Percentiles rank a stretch among this genome's conserved stretches.
phyloP scores from a whole-genome alignment of 2,797 vertebrate species.

The Nyctalus aviator region DNA sequence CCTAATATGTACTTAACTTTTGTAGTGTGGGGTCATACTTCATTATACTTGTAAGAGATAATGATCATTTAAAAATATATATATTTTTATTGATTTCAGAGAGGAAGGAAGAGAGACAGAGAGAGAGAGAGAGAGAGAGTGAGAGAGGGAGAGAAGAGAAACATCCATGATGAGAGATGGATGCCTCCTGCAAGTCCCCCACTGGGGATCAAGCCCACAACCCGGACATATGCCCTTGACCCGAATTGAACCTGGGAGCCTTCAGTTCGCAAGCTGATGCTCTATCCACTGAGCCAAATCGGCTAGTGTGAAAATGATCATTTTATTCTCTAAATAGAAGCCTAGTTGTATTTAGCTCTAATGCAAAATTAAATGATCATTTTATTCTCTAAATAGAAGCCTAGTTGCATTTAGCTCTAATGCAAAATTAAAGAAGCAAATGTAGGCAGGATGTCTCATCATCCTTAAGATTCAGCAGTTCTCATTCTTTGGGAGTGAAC shows the following conservation, averaged over 20 bases:
- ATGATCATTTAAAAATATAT: constrained; percentile 74
- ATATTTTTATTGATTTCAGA: no score
- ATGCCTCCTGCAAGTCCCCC: no score
- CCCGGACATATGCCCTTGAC: no score
- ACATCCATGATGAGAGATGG: no score
- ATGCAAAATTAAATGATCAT: constrained; percentile 72
- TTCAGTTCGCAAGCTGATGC: no score
- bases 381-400: constrained; percentile 88
- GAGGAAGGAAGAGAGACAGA: no score
- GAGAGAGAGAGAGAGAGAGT: no score
- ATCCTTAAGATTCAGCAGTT: constrained; percentile 78
- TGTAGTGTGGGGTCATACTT: constrained; percentile 88
- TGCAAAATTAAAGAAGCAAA: constrained; percentile 76
- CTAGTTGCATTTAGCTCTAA: constrained; percentile 76
- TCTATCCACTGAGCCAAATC: no score
- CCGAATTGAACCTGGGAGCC: no score
- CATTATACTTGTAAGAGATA: constrained; percentile 89
- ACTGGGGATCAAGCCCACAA: no score
- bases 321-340: constrained; percentile 88
- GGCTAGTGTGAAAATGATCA: constrained; percentile 78
- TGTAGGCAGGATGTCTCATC: constrained; percentile 84
- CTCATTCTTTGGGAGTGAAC: constrained; percentile 87
- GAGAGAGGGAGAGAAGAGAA: no score
- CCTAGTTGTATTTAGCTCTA: constrained; percentile 75
- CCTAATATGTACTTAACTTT: constrained; percentile 71